Conservation (phyloP, 2,888 invertebrate genomes). For the Nomada fabriciana region DNA sequence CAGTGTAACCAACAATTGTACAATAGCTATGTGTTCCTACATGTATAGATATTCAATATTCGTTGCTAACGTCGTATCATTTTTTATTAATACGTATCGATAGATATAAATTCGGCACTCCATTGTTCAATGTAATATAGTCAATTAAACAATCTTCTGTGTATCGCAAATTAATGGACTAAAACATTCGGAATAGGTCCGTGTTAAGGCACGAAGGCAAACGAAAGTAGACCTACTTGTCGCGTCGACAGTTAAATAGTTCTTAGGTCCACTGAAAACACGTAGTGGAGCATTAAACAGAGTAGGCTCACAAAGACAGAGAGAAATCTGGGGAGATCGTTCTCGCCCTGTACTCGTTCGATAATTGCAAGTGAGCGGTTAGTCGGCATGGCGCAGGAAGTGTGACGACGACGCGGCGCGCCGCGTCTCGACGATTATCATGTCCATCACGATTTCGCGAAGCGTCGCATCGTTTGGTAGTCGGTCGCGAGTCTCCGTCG, state of each 20-base stretch:
- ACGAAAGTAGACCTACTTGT: not conserved
- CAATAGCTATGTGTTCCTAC: too few relatives aligned
- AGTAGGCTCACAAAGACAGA: not conserved
- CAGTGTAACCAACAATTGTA: too few relatives aligned
- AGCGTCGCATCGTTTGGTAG: slow-evolving; percentile 72
- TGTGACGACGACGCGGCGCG: slow-evolving; percentile 80
- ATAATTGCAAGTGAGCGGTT: slow-evolving; percentile 70
- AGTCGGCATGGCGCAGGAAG: slow-evolving; percentile 71
- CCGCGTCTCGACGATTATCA: slow-evolving; percentile 81
- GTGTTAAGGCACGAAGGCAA: not conserved
- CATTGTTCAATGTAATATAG: not conserved
- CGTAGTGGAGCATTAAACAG: too few relatives aligned
- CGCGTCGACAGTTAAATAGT: not conserved
- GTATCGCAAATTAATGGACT: not conserved
- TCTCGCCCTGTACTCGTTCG: slow-evolving; percentile 50
- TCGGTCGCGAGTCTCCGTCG: slow-evolving; percentile 23
- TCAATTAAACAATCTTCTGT: not conserved
- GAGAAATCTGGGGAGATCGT: slow-evolving; percentile 19
- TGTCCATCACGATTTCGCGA: slow-evolving; percentile 82
- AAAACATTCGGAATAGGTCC: not conserved
- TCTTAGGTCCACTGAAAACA: not conserved
- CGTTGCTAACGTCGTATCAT: too few relatives aligned
- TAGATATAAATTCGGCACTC: too few relatives aligned
- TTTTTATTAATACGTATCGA: too few relatives aligned
- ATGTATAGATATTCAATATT: too few relatives aligned